A percentile compares a stretch with the other conserved stretches of the same genome.
Conservation (phyloP, 2,888 invertebrate species). For the Sinelater perroti region DNA sequence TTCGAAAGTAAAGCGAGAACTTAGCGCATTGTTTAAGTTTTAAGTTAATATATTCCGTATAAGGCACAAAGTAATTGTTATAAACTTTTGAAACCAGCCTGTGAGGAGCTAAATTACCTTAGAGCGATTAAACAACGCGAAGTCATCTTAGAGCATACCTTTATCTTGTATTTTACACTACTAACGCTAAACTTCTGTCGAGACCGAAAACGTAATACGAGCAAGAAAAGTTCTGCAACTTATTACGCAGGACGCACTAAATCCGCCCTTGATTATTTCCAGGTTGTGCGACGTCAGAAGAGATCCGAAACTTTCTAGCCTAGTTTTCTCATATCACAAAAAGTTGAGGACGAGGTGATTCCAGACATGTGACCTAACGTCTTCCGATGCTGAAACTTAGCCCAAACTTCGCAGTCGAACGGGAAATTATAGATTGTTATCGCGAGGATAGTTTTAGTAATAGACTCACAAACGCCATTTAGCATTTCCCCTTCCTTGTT, state of each 20-base stretch:
- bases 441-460: conserved; percentile 17
- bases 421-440: conserved; percentile 27
- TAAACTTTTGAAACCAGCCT: no score
- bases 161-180: no score
- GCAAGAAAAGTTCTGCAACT: not conserved
- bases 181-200: no score
- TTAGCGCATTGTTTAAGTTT: no score
- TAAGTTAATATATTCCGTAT: no score
- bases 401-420: conserved; percentile 10
- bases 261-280: not conserved
- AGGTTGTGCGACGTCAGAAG: not conserved
- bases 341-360: conserved; percentile 14
- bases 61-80: no score
- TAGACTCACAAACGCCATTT: conserved; percentile 7
- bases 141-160: no score
- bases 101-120: no score
- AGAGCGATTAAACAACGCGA: no score
- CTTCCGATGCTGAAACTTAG: not conserved
- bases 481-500: conserved; percentile 2
- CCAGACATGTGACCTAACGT: conserved; percentile 13
- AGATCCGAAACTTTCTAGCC: conserved; percentile 3
- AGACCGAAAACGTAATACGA: no score
- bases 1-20: no score
- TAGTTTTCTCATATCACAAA: conserved; percentile 5
- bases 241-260: not conserved